Conservation (phyloP, 1,140 invertebrate species). For the Drosophila bifasciata region DNA sequence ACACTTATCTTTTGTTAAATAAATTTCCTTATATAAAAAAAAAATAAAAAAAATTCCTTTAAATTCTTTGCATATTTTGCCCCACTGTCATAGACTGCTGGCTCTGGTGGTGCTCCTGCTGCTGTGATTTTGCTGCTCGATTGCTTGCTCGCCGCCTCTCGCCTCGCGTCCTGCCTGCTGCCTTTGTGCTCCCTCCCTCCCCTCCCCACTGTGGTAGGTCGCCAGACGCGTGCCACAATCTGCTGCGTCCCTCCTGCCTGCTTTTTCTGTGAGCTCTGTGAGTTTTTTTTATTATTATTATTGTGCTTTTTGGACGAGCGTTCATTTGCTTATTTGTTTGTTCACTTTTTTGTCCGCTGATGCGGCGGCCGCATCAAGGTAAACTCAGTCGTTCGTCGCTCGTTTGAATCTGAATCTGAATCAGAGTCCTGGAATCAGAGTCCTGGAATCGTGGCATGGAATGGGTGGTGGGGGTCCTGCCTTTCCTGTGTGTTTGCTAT, state of each 20-base stretch:
- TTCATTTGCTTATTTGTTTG: conserved; percentile 83
- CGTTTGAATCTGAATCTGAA: conserved; percentile 3
- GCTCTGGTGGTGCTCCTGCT: not conserved
- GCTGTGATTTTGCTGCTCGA: conserved; percentile 79
- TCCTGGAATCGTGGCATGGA: not conserved
- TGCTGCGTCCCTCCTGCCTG: conserved; percentile 32
- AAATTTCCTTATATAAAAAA: too few species aligned
- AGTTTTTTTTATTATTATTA: conserved; percentile 45
- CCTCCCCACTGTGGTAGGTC: conserved; percentile 78
- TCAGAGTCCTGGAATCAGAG: not conserved
- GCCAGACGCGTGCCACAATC: conserved; percentile 74
- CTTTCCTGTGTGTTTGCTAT: conserved; percentile 54
- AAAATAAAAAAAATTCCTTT: too few species aligned
- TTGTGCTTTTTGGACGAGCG: conserved; percentile 77
- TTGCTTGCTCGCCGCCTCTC: conserved; percentile 56
- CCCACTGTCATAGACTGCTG: conserved; percentile 22
- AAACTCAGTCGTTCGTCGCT: conserved; percentile 52
- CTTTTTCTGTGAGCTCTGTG: conserved; percentile 16
- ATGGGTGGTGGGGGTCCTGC: not conserved
- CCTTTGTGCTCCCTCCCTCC: conserved; percentile 41
- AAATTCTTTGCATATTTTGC: not conserved
- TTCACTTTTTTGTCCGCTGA: conserved; percentile 71
- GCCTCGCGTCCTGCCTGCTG: conserved; percentile 35
- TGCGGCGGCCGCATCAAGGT: conserved; percentile 77
- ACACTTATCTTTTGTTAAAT: too few species aligned